A percentile compares a stretch with the other conserved stretches of the same genome.
phyloP scores from a whole-genome alignment of 1,140 invertebrate genomes.

The Bombus huntii region DNA sequence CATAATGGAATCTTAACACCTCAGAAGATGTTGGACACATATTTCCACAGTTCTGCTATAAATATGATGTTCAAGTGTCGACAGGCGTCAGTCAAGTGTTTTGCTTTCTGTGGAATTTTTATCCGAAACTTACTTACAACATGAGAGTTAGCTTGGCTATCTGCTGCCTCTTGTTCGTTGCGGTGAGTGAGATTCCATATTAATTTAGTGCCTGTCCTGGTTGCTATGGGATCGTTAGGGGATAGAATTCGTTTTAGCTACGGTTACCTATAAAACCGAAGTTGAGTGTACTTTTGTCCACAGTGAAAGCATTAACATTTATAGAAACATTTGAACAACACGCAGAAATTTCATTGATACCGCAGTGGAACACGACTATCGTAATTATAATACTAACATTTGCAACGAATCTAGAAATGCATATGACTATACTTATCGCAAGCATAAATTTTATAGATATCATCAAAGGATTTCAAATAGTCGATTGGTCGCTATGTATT shows the following conservation, averaged over 20 bases:
- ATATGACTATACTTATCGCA: no score
- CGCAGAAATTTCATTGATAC: no score
- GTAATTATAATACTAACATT: no score
- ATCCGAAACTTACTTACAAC: no score
- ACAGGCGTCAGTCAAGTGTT: conserved; percentile 16
- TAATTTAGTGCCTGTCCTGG: background rate
- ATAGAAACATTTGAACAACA: background rate
- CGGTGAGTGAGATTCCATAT: background rate
- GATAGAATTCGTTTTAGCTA: background rate
- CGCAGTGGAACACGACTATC: no score
- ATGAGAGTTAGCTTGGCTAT: conserved; percentile 5
- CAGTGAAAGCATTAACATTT: background rate
- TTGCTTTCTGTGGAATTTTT: background rate
- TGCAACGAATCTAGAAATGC: no score
- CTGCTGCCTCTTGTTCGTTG: background rate
- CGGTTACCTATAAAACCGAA: no score
- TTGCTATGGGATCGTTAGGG: background rate
- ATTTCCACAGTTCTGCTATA: conserved; percentile 7
- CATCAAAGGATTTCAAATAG: no score
- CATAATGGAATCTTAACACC: conserved; percentile 15
- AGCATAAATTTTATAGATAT: no score
- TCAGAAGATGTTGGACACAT: background rate
- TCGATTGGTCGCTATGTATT: no score
- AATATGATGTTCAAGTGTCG: conserved; percentile 24
- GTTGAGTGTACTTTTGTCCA: background rate